Conservation (phyloP, 1,140 invertebrate species). For the Sitobion miscanthi region DNA sequence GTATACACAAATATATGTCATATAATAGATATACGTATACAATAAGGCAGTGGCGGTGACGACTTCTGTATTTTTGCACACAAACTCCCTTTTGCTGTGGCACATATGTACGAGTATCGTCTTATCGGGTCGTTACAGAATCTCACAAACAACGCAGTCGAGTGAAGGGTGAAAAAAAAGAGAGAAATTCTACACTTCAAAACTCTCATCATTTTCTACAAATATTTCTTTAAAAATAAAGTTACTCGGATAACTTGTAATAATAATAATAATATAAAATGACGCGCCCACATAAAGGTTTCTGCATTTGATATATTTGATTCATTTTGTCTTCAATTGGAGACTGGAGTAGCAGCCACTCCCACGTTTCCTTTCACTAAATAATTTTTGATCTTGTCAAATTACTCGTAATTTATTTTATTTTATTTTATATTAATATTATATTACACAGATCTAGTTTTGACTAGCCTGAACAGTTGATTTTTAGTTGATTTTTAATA, state of each 20-base stretch:
- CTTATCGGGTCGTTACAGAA: slow-evolving; percentile 35
- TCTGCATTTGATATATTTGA: slow-evolving; percentile 40
- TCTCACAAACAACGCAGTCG: not conserved
- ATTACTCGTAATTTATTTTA: slow-evolving; percentile 32
- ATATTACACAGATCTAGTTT: not conserved
- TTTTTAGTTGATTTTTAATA: not conserved
- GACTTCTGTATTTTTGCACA: not conserved
- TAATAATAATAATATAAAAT: not conserved
- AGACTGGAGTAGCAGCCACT: not conserved
- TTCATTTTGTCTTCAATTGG: slow-evolving; percentile 25
- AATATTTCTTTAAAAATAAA: slow-evolving; percentile 41
- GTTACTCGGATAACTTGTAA: not conserved
- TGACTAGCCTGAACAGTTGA: not conserved
- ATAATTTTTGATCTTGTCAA: slow-evolving; percentile 42
- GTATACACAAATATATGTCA: not conserved
- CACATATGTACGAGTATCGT: not conserved
- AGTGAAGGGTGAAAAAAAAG: not conserved
- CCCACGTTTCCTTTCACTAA: slow-evolving; percentile 24
- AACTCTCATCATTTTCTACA: slow-evolving; percentile 33
- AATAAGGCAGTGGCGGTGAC: not conserved
- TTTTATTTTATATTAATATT: not conserved
- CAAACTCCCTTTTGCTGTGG: not conserved
- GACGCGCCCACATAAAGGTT: not conserved
- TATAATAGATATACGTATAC: slow-evolving; percentile 8
- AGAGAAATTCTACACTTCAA: slow-evolving; percentile 21